These are phyloP conservation scores for Pocillopora meandrina DNA, from an alignment of 92 coral and sea anemone genomes.

Conservation along the genomic window DNA sequence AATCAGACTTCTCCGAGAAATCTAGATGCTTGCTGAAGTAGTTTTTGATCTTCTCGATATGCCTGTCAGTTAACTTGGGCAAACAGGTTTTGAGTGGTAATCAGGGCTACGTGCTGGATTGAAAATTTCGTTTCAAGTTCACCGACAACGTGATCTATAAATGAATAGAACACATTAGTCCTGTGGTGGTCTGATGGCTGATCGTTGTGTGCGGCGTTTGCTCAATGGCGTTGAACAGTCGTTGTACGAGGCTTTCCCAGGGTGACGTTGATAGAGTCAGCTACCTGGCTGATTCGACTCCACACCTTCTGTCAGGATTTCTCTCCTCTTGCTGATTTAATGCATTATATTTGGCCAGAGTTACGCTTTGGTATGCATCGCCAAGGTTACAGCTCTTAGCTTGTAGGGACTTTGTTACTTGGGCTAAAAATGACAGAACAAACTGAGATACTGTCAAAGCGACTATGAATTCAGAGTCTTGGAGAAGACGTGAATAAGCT, in stretches of 20 bases:
- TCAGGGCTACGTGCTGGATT: too few relatives aligned
- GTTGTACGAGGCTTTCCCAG: slow-evolving; percentile 50
- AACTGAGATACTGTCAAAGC: slow-evolving; percentile 50
- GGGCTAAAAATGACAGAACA: slow-evolving; percentile 32
- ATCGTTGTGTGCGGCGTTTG: slow-evolving; percentile 47
- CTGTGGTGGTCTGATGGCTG: slow-evolving; percentile 52
- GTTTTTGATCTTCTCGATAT: slow-evolving; percentile 30
- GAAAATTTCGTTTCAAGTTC: slow-evolving; percentile 8
- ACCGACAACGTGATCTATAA: slow-evolving; percentile 31
- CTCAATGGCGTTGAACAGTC: slow-evolving; percentile 47
- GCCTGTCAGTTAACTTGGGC: slow-evolving; percentile 28
- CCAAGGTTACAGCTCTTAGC: slow-evolving; percentile 55
- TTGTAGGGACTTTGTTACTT: slow-evolving; percentile 51
- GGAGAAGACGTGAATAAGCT: slow-evolving; percentile 47
- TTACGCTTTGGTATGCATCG: slow-evolving; percentile 39
- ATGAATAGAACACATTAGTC: too few relatives aligned
- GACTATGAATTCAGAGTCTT: slow-evolving; percentile 49
- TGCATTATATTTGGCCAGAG: slow-evolving; percentile 32
- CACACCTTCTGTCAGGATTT: too few relatives aligned
- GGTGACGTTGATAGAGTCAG: slow-evolving; percentile 11
- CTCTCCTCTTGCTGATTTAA: slow-evolving; percentile 26
- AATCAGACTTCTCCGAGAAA: slow-evolving; percentile 36
- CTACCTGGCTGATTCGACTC: too few relatives aligned
- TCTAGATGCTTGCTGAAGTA: slow-evolving; percentile 36
- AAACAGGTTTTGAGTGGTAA: slow-evolving; percentile 23